Evolutionary conservation across 1,140 invertebrate genomes (phyloP).

Genomic region (Drosophila azteca): DNA sequence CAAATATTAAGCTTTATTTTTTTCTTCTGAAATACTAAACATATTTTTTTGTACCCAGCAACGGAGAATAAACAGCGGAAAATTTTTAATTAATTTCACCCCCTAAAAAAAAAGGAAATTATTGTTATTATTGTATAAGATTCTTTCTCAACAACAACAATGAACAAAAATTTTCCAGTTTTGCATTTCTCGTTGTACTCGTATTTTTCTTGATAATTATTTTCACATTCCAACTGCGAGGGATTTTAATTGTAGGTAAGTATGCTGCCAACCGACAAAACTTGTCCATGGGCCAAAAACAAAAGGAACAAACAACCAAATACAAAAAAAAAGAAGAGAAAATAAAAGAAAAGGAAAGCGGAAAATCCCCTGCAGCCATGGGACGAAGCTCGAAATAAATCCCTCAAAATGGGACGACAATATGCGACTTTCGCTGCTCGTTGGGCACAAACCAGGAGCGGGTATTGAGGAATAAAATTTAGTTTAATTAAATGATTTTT

Average conservation of each 20-base stretch:
- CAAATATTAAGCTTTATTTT: too few relatives aligned
- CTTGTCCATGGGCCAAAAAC: slow-evolving; percentile 57
- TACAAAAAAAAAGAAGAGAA: slow-evolving; percentile 25
- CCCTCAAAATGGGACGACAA: slow-evolving; percentile 38
- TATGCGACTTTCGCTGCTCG: slow-evolving; percentile 42
- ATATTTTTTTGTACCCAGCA: background rate
- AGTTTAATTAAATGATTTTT: slow-evolving; percentile 8
- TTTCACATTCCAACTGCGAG: slow-evolving; percentile 57
- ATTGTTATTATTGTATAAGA: slow-evolving; percentile 65
- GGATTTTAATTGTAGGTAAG: slow-evolving; percentile 66
- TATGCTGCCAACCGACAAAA: slow-evolving; percentile 45
- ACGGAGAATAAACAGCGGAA: slow-evolving; percentile 26
- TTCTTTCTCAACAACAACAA: slow-evolving; percentile 13
- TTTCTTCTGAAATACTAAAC: slow-evolving; percentile 15
- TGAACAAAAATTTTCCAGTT: slow-evolving; percentile 25
- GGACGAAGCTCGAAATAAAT: slow-evolving; percentile 30
- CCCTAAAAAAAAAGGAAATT: slow-evolving; percentile 48
- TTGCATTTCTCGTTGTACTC: slow-evolving; percentile 22
- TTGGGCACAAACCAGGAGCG: background rate
- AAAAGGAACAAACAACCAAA: slow-evolving; percentile 11
- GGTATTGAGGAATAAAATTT: slow-evolving; percentile 24
- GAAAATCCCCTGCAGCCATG: slow-evolving; percentile 37
- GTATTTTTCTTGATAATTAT: slow-evolving; percentile 64
- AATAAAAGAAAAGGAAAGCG: slow-evolving; percentile 22
- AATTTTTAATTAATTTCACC: slow-evolving; percentile 55